Percentiles rank a stretch among this genome's conserved stretches.
These are phyloP conservation scores for Popillia japonica DNA, from an alignment of 1,140 invertebrate species.

Conservation along the genomic window DNA sequence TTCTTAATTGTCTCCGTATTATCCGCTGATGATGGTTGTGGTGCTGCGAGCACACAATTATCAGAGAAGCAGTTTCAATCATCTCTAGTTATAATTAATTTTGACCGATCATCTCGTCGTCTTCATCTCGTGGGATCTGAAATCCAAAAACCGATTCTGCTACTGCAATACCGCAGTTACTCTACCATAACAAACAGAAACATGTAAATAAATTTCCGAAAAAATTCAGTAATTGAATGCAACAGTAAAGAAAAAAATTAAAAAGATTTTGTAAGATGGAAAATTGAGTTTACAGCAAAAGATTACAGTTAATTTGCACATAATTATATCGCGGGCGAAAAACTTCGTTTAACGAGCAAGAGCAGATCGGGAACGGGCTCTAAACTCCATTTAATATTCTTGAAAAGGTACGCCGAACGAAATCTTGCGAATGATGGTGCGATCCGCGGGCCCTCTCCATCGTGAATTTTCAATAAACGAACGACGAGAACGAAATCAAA, in stretches of 20 bases:
- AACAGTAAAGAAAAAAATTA: neutral
- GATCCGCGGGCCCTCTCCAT: neutral
- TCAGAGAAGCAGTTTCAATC: no score
- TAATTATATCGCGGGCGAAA: slow-evolving; percentile 4
- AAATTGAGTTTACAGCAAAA: neutral
- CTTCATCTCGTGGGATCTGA: no score
- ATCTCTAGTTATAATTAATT: no score
- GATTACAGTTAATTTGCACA: neutral
- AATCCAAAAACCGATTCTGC: no score
- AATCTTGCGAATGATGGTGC: neutral
- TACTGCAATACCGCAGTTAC: no score
- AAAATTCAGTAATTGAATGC: no score
- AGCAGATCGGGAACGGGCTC: slow-evolving; percentile 2
- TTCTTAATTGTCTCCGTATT: no score
- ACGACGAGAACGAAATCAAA: slow-evolving; percentile 26
- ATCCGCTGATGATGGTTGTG: no score
- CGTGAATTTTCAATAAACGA: slow-evolving; percentile 28
- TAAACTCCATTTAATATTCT: slow-evolving; percentile 30
- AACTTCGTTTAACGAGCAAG: slow-evolving; percentile 16
- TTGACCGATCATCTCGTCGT: no score
- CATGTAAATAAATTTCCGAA: no score
- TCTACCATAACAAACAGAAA: no score
- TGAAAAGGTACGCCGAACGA: neutral
- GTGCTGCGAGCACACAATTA: no score
- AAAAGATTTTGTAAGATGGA: neutral